These are phyloP conservation scores for Cariama cristata DNA, from an alignment of 2,113 vertebrate species.

Conservation along the genomic window DNA sequence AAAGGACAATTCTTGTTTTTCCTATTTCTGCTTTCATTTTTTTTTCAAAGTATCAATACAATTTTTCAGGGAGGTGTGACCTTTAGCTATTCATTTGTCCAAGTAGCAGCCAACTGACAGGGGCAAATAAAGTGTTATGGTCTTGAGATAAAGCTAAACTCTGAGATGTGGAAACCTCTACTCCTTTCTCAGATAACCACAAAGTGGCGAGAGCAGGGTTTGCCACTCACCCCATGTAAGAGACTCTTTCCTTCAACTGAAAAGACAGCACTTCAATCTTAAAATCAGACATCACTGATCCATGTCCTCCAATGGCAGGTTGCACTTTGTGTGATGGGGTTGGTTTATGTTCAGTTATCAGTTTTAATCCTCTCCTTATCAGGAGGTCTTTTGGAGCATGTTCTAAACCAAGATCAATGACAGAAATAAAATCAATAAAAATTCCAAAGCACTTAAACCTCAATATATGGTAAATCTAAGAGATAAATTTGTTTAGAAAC, in stretches of 20 bases:
- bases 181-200: background rate
- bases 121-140: background rate
- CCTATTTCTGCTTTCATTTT: background rate
- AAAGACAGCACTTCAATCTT: background rate
- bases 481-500: background rate
- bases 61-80: background rate
- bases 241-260: background rate
- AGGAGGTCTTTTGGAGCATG: accelerated
- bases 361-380: background rate
- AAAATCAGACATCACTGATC: background rate
- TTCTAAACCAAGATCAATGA: background rate
- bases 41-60: background rate
- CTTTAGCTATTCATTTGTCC: background rate
- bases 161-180: background rate
- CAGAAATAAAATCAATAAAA: background rate
- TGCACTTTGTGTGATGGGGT: too few species aligned
- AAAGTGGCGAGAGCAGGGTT: background rate
- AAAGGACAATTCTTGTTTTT: accelerated
- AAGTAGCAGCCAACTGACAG: background rate
- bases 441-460: background rate
- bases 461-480: background rate
- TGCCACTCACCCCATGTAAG: background rate
- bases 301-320: background rate
- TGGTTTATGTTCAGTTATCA: background rate
- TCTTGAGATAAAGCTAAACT: background rate